These are phyloP conservation scores for western clawed frog (Xenopus tropicalis) DNA, from an alignment of 2,113 vertebrate genomes.

Conservation along the genomic window DNA sequence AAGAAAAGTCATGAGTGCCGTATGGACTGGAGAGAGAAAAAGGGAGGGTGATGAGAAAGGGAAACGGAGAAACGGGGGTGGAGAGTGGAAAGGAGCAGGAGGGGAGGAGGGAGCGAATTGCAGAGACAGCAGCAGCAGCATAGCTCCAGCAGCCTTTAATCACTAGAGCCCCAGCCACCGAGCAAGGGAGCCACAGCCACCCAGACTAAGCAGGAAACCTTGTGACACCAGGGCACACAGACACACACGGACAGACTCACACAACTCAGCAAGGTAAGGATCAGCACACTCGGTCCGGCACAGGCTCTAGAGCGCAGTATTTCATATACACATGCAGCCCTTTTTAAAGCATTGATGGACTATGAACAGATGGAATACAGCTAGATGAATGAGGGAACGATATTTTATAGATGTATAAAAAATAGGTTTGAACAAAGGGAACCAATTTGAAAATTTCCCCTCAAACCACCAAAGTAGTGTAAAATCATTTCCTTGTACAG, in stretches of 20 bases:
- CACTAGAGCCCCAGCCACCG: conserved; percentile 42
- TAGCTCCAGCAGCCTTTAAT: conserved; percentile 2
- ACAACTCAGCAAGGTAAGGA: conserved; percentile 34
- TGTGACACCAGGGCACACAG: conserved; percentile 36
- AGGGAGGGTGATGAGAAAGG: neutral
- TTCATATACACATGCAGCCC: neutral
- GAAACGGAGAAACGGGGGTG: neutral
- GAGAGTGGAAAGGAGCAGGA: conserved; percentile 10
- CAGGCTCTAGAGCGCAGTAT: neutral
- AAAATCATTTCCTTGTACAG: neutral
- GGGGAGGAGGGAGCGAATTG: conserved; percentile 17
- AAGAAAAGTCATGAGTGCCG: conserved; percentile 3
- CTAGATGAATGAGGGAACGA: neutral
- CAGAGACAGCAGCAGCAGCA: neutral
- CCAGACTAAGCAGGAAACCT: conserved; percentile 5
- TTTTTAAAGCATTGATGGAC: no score
- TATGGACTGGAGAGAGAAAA: neutral
- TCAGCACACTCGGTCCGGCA: neutral
- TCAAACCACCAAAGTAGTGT: neutral
- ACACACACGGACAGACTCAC: conserved; percentile 25
- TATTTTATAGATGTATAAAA: neutral
- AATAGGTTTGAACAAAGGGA: neutral
- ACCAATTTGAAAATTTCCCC: neutral
- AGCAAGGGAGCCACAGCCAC: conserved; percentile 27
- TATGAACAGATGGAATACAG: conserved; percentile 6